A percentile compares a stretch with the other conserved stretches of the same genome.
These are phyloP conservation scores for Yponomeuta sedellus DNA, from an alignment of 2,888 invertebrate genomes.

Conservation along the genomic window DNA sequence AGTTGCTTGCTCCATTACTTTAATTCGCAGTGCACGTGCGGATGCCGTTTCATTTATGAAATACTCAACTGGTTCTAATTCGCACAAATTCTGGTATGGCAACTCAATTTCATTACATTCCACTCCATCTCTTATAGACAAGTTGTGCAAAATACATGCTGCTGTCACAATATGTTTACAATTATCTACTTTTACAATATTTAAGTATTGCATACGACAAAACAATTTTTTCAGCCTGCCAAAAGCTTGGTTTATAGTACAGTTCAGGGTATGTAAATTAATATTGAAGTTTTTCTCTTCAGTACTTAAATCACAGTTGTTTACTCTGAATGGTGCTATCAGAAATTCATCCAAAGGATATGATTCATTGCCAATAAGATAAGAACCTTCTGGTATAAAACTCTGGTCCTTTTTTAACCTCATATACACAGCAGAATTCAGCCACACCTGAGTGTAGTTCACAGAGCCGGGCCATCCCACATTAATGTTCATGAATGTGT, in stretches of 20 bases:
- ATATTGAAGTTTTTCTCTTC: conserved; percentile 2
- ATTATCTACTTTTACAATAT: conserved; percentile 9
- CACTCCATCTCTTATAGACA: conserved; percentile 12
- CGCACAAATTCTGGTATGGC: background rate
- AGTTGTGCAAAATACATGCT: conserved; percentile 14
- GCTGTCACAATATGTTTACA: conserved; percentile 8
- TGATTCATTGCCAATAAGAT: background rate
- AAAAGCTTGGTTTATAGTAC: background rate
- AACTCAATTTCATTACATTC: background rate
- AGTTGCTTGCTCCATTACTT: background rate
- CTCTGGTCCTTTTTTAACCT: background rate
- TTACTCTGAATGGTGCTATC: conserved; percentile 9
- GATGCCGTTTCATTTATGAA: background rate
- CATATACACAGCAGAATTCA: background rate
- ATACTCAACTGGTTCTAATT: background rate
- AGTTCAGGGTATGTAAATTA: background rate
- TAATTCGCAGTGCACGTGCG: background rate
- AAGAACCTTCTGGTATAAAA: conserved; percentile 9
- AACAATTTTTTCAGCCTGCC: conserved; percentile 8
- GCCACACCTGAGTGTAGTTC: conserved; percentile 5
- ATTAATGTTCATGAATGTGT: conserved; percentile 7
- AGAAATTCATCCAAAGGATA: conserved; percentile 8
- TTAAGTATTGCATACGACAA: conserved; percentile 3
- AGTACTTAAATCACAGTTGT: background rate
- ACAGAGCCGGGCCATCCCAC: conserved; percentile 10